Conservation (phyloP, 2,113 vertebrate genomes). For the Psophia crepitans region DNA sequence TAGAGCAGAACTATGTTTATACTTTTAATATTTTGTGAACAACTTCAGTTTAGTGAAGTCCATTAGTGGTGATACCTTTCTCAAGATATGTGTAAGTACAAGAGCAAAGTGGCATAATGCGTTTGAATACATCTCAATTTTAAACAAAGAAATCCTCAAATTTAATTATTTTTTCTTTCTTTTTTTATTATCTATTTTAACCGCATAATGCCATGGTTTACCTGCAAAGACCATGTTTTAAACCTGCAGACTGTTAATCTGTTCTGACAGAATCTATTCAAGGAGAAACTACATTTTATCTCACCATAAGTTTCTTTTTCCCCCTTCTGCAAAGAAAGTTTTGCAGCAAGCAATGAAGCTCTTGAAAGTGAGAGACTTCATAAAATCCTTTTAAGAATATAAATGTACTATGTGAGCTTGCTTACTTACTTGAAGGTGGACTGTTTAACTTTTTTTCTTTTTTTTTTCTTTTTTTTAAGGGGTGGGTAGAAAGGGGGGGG, state of each 20-base stretch:
- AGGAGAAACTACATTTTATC: neutral
- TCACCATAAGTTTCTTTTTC: neutral
- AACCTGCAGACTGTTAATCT: neutral
- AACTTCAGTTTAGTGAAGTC: neutral
- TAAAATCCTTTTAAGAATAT: neutral
- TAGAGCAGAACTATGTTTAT: neutral
- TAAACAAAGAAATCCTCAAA: neutral
- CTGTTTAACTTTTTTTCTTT: neutral
- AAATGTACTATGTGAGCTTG: neutral
- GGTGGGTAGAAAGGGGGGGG: fast-evolving
- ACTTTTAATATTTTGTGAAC: neutral
- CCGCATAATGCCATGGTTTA: neutral
- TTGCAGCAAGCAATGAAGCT: neutral
- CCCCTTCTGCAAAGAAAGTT: neutral
- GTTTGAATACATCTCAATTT: neutral
- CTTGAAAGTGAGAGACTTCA: neutral
- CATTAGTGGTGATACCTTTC: neutral
- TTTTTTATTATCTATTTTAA: neutral
- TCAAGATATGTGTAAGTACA: neutral
- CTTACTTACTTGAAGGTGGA: neutral
- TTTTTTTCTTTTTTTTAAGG: too few relatives aligned
- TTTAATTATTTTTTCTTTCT: neutral
- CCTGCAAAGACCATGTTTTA: neutral
- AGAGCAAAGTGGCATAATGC: neutral
- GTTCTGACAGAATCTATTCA: neutral